Conservation (phyloP, 2,113 vertebrate genomes). For the Dinomys branickii region DNA sequence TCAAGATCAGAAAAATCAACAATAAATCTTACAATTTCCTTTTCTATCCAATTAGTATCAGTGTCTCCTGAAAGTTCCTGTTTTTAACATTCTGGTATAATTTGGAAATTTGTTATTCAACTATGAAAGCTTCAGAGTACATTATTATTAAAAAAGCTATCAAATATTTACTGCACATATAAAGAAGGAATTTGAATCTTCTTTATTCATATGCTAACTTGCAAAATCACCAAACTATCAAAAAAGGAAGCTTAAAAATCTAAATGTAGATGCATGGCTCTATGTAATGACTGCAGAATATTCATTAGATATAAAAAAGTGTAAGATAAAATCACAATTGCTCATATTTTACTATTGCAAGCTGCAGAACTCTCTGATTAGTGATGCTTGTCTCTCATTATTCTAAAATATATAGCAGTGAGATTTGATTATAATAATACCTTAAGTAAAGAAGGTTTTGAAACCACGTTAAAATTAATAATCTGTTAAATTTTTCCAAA, state of each 20-base stretch:
- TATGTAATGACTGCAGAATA: constrained; percentile 42
- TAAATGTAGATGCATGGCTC: background rate
- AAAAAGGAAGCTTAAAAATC: background rate
- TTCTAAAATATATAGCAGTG: background rate
- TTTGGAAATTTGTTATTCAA: constrained; percentile 51
- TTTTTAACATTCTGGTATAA: background rate
- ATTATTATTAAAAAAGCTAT: constrained; percentile 38
- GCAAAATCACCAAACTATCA: constrained; percentile 33
- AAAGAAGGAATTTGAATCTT: constrained; percentile 48
- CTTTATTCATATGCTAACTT: constrained; percentile 10
- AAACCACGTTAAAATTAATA: constrained; percentile 41
- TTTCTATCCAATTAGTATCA: background rate
- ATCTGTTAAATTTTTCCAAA: constrained; percentile 24
- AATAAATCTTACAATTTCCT: background rate
- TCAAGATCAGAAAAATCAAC: constrained; percentile 3
- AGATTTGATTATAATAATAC: constrained; percentile 56
- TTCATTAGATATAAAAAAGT: constrained; percentile 56
- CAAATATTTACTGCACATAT: constrained; percentile 53
- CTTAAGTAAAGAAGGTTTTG: background rate
- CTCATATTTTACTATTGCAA: constrained; percentile 39
- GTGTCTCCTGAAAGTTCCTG: background rate
- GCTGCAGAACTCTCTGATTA: background rate
- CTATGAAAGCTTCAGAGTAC: constrained; percentile 35
- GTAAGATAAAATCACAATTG: constrained; percentile 23
- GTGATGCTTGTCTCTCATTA: background rate